phyloP scores from a whole-genome alignment of 2,888 invertebrate genomes.

The Epirrita christyi region DNA sequence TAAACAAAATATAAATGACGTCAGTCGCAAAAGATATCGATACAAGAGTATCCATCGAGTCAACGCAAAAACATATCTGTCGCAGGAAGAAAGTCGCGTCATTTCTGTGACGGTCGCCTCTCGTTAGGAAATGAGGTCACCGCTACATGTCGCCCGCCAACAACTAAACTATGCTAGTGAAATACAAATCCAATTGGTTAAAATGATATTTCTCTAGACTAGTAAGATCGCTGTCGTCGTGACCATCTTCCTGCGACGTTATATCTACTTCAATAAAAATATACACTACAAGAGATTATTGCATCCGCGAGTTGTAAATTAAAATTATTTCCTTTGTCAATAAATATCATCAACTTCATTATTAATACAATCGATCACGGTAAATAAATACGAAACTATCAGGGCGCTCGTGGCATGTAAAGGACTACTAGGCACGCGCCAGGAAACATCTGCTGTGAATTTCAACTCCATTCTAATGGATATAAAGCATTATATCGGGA shows the following conservation, averaged over 20 bases:
- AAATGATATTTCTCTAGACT: too few relatives aligned
- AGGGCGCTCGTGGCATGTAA: not conserved
- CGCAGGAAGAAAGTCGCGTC: too few relatives aligned
- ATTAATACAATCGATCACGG: constrained; percentile 24
- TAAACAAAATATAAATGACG: constrained; percentile 49
- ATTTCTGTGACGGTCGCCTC: too few relatives aligned
- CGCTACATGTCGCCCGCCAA: too few relatives aligned
- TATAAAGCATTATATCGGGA: too few relatives aligned
- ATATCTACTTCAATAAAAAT: constrained; percentile 46
- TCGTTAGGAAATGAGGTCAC: too few relatives aligned
- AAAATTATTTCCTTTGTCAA: constrained; percentile 32
- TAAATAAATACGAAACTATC: constrained; percentile 45
- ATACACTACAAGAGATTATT: constrained; percentile 50
- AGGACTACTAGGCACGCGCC: not conserved
- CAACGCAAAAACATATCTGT: constrained; percentile 19
- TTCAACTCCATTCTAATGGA: too few relatives aligned
- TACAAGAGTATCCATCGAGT: constrained; percentile 34
- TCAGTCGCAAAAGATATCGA: constrained; percentile 56
- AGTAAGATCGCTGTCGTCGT: too few relatives aligned
- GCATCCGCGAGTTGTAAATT: constrained; percentile 42
- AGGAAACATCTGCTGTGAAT: not conserved
- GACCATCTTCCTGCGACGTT: not conserved
- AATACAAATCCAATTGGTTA: too few relatives aligned
- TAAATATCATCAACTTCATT: constrained; percentile 27
- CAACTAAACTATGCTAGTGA: too few relatives aligned